These are phyloP conservation scores for Drosophila nigritarsus DNA, from an alignment of 2,888 invertebrate genomes.

Conservation along the genomic window DNA sequence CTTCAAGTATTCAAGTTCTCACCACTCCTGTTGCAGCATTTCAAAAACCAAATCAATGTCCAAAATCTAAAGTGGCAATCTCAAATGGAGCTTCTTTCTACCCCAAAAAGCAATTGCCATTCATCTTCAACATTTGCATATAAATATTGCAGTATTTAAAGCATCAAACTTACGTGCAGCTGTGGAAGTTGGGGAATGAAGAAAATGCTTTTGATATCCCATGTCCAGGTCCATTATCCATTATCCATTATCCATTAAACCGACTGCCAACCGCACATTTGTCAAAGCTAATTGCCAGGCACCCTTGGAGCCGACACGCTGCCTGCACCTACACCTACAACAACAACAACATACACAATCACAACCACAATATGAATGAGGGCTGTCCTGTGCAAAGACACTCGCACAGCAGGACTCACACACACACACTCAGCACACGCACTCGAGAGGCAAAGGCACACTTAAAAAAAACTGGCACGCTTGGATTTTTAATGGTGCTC, in stretches of 20 bases:
- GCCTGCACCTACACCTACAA: slow-evolving; percentile 29
- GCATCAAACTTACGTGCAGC: slow-evolving; percentile 20
- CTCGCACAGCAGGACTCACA: slow-evolving; percentile 51
- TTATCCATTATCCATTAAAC: slow-evolving; percentile 69
- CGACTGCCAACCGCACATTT: slow-evolving; percentile 71
- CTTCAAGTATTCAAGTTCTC: not conserved
- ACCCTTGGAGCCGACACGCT: slow-evolving; percentile 69
- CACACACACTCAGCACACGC: slow-evolving; percentile 20
- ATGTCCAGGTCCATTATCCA: slow-evolving; percentile 34
- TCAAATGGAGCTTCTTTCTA: not conserved
- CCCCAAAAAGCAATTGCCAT: slow-evolving; percentile 16
- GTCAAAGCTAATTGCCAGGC: slow-evolving; percentile 73
- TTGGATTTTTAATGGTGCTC: slow-evolving; percentile 62
- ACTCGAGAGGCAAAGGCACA: slow-evolving; percentile 26
- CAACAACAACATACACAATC: slow-evolving; percentile 15
- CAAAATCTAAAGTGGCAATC: slow-evolving; percentile 3
- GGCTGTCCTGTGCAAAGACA: slow-evolving; percentile 25
- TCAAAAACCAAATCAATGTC: not conserved
- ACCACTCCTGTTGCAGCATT: not conserved
- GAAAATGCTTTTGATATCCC: slow-evolving; percentile 28
- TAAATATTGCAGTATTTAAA: slow-evolving; percentile 37
- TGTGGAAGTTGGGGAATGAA: not conserved
- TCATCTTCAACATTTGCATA: slow-evolving; percentile 19
- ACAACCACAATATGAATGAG: slow-evolving; percentile 36
- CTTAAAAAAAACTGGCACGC: slow-evolving; percentile 37